Evolutionary conservation across 1,140 invertebrate species (phyloP).

Genomic region (Drosophila malerkotliana): DNA sequence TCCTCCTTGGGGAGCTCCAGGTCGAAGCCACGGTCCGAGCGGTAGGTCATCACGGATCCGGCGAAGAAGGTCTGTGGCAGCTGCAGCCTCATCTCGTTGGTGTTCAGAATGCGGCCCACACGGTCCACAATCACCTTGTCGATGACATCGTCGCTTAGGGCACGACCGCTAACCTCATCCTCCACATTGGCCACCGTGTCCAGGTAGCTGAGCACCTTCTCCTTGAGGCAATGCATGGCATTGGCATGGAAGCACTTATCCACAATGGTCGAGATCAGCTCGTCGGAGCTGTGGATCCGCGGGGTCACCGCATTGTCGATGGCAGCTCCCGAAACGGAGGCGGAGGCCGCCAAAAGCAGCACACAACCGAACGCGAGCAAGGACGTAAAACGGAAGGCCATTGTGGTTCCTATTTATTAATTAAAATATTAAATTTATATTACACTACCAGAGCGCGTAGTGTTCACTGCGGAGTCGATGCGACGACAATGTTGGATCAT

Average conservation of each 20-base stretch:
- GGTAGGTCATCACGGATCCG: slow-evolving; percentile 88
- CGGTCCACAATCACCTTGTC: slow-evolving; percentile 90
- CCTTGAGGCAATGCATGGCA: slow-evolving; percentile 89
- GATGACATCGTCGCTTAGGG: slow-evolving; percentile 86
- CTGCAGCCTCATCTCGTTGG: slow-evolving; percentile 88
- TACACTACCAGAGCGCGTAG: slow-evolving; percentile 68
- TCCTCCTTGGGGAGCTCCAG: slow-evolving; percentile 85
- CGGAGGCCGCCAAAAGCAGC: slow-evolving; percentile 64
- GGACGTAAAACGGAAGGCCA: slow-evolving; percentile 76
- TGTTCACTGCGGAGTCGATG: slow-evolving; percentile 77
- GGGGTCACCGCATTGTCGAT: slow-evolving; percentile 85
- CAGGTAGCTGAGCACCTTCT: slow-evolving; percentile 89
- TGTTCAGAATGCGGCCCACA: slow-evolving; percentile 88
- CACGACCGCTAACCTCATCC: slow-evolving; percentile 87
- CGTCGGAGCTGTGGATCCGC: slow-evolving; percentile 86
- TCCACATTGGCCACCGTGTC: slow-evolving; percentile 88
- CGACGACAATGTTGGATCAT: slow-evolving; percentile 82
- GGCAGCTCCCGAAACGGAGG: slow-evolving; percentile 84
- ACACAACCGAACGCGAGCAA: slow-evolving; percentile 80
- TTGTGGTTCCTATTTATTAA: slow-evolving; percentile 35
- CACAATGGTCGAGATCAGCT: slow-evolving; percentile 89
- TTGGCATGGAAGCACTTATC: slow-evolving; percentile 89
- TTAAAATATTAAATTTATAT: slow-evolving; percentile 25
- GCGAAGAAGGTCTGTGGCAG: slow-evolving; percentile 90
- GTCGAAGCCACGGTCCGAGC: slow-evolving; percentile 88